Evolutionary conservation across 2,888 invertebrate genomes (phyloP), one percentile per base, ranked within the genome.

Genomic region (Strigamia crassipes): DNA sequence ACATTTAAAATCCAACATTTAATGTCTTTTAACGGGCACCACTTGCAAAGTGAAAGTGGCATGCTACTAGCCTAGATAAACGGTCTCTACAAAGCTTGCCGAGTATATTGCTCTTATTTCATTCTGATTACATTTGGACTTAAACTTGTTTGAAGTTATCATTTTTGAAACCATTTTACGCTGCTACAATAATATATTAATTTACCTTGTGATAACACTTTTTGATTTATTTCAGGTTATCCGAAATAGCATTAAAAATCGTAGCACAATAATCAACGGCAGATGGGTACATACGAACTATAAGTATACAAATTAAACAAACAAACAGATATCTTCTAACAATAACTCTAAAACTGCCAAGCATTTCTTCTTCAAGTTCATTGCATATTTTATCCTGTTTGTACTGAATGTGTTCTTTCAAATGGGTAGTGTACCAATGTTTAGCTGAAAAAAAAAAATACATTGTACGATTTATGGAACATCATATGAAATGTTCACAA

Each of bases 401-500:
- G 18, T 61, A 46, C n/a, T 46, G 18, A 10, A 18, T 8, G 6
- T 61, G 61, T 23, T 61, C 61, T 10, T 61, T 18, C n/a, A 61
- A 61, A 61, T 61, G 61, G 61, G 8, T 3, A 61, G 1, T 18
- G 21, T 61, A 61, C 61, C 61, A 61, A 21, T 61, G 61, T 18
- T 61, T 61, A n/a, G 23, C 61, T 61, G 61, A 61, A 61, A 18
- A n/a, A 18, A 61, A n/a, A 61, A 15, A n/a, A 61, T 61, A 61
- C n/a, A 61, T 61, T 18, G 9, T 21, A 23, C 8, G 10, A 61
- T 12, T 18, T 61, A 18, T 18, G 18, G 18, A 61, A 9, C 23
- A 9, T 10, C n/a, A 23, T 6, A 18, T 15, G 6, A 61, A 27
- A 27, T 27, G 27, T 27, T 27, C 0, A 46, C 4, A n/a, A 6